Evolutionary conservation across 2,113 vertebrate species (phyloP).

Genomic region (Petrocephalus microphthalmus): DNA sequence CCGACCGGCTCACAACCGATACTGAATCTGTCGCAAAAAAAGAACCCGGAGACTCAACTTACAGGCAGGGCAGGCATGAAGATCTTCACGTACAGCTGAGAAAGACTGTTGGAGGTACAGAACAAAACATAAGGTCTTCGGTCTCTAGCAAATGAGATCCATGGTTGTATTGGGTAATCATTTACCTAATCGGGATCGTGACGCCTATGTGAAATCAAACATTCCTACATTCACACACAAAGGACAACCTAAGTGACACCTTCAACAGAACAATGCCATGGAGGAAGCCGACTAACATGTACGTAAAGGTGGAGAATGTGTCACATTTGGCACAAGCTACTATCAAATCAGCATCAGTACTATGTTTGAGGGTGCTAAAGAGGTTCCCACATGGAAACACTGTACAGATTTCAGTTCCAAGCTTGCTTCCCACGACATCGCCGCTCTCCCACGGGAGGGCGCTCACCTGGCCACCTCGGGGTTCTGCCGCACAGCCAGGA

Average conservation of each 20-base stretch:
- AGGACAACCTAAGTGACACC: not conserved
- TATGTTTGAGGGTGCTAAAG: not conserved
- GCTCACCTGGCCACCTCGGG: constrained; percentile 69
- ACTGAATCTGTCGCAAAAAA: not conserved
- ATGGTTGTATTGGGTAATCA: not conserved
- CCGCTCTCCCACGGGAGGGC: not conserved
- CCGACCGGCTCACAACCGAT: not conserved
- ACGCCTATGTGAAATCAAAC: not conserved
- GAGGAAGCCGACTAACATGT: not conserved
- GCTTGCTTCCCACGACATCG: not conserved
- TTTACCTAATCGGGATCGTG: not conserved
- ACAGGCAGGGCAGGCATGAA: constrained; percentile 87
- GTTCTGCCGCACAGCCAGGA: constrained; percentile 70
- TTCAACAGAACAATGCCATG: not conserved
- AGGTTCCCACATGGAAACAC: not conserved
- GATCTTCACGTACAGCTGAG: constrained; percentile 81
- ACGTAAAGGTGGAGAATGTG: not conserved
- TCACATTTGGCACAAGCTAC: not conserved
- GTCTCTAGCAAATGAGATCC: not conserved
- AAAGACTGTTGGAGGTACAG: constrained; percentile 60
- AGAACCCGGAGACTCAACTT: constrained; percentile 50
- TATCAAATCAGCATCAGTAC: not conserved
- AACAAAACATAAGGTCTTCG: not conserved
- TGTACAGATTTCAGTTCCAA: not conserved
- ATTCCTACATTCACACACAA: not conserved